These are phyloP conservation scores for Emydoidea blandingii DNA, from an alignment of 2,797 vertebrate genomes.

Conservation along the genomic window DNA sequence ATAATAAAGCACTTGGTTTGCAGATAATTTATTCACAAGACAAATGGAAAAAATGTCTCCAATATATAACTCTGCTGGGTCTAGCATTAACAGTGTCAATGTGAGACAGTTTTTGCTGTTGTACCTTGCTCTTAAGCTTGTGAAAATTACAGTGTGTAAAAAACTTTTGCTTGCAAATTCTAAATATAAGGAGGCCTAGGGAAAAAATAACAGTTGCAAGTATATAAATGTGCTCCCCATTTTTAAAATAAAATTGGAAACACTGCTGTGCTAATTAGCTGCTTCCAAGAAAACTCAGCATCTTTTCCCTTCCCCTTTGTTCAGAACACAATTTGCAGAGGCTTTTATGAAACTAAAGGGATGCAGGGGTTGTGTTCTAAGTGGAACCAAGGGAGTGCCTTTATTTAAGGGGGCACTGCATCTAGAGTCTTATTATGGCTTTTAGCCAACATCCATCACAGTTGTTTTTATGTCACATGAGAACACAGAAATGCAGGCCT, in stretches of 20 bases:
- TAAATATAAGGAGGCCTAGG: not conserved
- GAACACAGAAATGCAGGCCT: not conserved
- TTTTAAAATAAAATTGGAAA: not conserved
- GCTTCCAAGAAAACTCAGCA: not conserved
- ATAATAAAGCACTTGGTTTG: not conserved
- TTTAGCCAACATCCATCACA: rapidly evolving
- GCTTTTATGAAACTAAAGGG: not conserved
- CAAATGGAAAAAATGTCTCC: not conserved
- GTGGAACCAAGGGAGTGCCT: rapidly evolving
- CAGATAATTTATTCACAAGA: not conserved
- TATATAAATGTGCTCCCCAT: not conserved
- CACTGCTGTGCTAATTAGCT: not conserved
- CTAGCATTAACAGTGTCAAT: not conserved
- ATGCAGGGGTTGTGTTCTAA: rapidly evolving
- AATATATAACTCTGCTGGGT: not conserved
- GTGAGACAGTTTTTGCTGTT: not conserved
- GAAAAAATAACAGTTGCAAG: not conserved
- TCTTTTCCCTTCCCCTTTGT: not conserved
- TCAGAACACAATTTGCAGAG: not conserved
- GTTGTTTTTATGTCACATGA: rapidly evolving
- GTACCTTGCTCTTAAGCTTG: not conserved
- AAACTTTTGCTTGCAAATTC: not conserved
- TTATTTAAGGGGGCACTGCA: rapidly evolving
- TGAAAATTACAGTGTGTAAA: rapidly evolving
- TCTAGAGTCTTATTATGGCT: not conserved